A percentile compares a stretch with the other conserved stretches of the same genome.
Conservation (phyloP, 2,113 vertebrate genomes). For the Sinocyclocheilus anshuiensis region DNA sequence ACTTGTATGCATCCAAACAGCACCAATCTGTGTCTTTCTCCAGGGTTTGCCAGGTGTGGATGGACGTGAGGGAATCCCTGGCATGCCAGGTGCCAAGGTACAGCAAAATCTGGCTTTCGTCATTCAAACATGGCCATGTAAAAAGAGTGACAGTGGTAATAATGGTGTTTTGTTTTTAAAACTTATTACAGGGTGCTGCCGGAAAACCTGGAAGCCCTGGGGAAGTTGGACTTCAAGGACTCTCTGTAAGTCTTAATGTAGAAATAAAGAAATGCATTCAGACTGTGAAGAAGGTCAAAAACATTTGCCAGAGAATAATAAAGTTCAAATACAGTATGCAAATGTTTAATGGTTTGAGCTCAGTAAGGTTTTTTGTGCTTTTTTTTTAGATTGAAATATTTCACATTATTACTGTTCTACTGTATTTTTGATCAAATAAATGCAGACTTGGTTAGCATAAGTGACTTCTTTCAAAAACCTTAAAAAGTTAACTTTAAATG, state of each 20-base stretch:
- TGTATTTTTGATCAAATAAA: background rate
- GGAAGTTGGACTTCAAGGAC: slow-evolving; percentile 87
- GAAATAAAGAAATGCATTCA: slow-evolving; percentile 23
- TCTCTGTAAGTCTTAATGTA: slow-evolving; percentile 85
- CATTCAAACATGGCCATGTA: background rate
- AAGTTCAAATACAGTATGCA: background rate
- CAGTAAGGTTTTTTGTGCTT: background rate
- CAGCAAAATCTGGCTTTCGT: background rate
- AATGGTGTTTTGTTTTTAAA: background rate
- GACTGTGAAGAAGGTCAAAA: background rate
- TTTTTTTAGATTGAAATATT: background rate
- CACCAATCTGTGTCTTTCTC: background rate
- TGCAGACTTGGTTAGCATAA: background rate
- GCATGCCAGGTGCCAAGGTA: slow-evolving; percentile 95
- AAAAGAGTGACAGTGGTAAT: slow-evolving; percentile 1
- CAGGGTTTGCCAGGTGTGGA: slow-evolving; percentile 93
- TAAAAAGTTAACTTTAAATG: background rate
- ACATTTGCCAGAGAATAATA: background rate
- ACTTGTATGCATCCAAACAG: background rate
- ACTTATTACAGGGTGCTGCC: slow-evolving; percentile 78
- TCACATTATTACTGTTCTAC: too few relatives aligned
- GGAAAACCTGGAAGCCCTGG: slow-evolving; percentile 90
- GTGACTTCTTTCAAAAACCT: background rate
- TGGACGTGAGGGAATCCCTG: slow-evolving; percentile 92
- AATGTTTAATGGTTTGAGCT: background rate